Conservation (phyloP, 1,140 invertebrate genomes). For the Pectinophora gossypiella region DNA sequence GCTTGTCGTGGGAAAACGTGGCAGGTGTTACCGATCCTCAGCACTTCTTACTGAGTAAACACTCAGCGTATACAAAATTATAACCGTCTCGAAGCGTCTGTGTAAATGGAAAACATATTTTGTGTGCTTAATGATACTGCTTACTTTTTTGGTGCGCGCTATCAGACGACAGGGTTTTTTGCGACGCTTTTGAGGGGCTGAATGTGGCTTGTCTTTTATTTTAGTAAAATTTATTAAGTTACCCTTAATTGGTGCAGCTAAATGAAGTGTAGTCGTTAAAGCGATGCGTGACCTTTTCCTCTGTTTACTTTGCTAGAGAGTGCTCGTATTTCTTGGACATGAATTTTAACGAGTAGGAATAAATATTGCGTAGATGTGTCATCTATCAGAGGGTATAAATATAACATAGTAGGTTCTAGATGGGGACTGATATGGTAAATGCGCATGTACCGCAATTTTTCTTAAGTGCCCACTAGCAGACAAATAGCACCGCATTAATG, state of each 20-base stretch:
- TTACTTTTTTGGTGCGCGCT: slow-evolving; percentile 68
- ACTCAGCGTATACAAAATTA: slow-evolving; percentile 71
- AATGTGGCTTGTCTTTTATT: slow-evolving; percentile 40
- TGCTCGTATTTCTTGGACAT: not conserved
- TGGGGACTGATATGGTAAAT: not conserved
- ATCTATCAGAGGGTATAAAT: not conserved
- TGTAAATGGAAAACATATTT: slow-evolving; percentile 74
- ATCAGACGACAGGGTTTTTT: slow-evolving; percentile 55
- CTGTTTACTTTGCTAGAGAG: not conserved
- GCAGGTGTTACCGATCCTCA: slow-evolving; percentile 69
- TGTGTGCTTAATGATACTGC: slow-evolving; percentile 73
- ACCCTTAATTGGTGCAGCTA: slow-evolving; percentile 52
- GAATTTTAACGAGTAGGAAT: not conserved
- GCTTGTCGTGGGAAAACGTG: slow-evolving; percentile 62
- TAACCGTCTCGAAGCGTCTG: slow-evolving; percentile 65
- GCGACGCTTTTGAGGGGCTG: slow-evolving; percentile 42
- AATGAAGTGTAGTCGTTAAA: slow-evolving; percentile 41
- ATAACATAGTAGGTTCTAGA: no score
- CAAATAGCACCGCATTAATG: not conserved
- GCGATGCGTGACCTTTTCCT: slow-evolving; percentile 39
- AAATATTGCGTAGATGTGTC: not conserved
- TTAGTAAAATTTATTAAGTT: slow-evolving; percentile 52
- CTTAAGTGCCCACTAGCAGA: not conserved
- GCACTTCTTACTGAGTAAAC: slow-evolving; percentile 73
- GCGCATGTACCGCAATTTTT: not conserved